Evolutionary conservation across 2,113 vertebrate species (phyloP).

Genomic region (Muntiacus reevesi): DNA sequence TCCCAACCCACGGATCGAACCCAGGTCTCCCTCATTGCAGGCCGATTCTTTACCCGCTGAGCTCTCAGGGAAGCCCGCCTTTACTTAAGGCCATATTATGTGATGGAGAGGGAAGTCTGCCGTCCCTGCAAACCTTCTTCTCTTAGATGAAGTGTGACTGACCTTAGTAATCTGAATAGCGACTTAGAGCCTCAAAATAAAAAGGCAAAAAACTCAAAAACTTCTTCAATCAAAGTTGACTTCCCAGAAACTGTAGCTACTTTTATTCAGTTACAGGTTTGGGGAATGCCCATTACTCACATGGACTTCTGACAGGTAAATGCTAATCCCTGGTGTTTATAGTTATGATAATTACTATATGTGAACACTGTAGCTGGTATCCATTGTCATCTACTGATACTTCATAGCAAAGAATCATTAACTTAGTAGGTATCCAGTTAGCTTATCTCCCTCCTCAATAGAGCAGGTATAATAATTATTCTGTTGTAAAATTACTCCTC

Average conservation of each 20-base stretch:
- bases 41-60: background rate
- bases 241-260: background rate
- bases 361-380: background rate
- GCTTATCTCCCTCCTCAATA: background rate
- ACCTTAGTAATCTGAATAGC: background rate
- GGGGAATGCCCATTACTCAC: slow-evolving; percentile 22
- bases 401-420: slow-evolving; percentile 2
- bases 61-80: background rate
- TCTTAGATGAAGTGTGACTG: background rate
- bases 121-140: background rate
- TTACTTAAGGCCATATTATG: background rate
- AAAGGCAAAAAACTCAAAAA: background rate
- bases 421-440: background rate
- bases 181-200: background rate
- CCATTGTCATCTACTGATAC: background rate
- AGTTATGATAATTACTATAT: background rate
- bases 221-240: background rate
- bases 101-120: background rate
- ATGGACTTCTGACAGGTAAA: slow-evolving; percentile 4
- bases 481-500: background rate
- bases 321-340: slow-evolving; percentile 6
- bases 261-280: background rate
- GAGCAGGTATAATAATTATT: background rate
- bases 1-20: background rate
- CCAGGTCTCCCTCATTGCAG: background rate